Evolutionary conservation across 2,797 vertebrate species (phyloP).

Genomic region (Apogon hyalosoma): DNA sequence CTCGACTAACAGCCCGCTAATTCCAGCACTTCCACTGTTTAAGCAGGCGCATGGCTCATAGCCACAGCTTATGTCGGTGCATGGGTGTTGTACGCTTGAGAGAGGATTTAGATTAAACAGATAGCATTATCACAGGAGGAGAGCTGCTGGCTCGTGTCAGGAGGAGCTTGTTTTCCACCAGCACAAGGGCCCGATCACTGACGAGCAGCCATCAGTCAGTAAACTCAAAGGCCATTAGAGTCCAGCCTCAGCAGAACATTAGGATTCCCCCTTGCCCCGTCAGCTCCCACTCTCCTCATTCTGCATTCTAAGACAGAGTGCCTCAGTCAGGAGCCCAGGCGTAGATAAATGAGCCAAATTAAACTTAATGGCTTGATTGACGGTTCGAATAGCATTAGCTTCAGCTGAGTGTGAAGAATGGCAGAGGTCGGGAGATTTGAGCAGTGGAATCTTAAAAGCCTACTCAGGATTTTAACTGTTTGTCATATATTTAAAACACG

Average conservation of each 20-base stretch:
- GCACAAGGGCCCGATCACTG: conserved; percentile 25
- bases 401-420: conserved; percentile 61
- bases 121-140: conserved; percentile 71
- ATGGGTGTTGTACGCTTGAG: conserved; percentile 47
- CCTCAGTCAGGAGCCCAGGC: conserved; percentile 57
- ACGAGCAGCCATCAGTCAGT: conserved; percentile 71
- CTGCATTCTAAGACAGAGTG: conserved; percentile 62
- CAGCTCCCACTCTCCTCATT: conserved; percentile 48
- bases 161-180: conserved; percentile 19
- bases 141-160: conserved; percentile 11
- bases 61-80: conserved; percentile 59
- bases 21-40: conserved; percentile 67
- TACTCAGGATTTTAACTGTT: conserved; percentile 61
- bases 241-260: conserved; percentile 53
- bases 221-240: conserved; percentile 61
- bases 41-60: conserved; percentile 56
- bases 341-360: conserved; percentile 78
- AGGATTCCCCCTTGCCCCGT: conserved; percentile 19
- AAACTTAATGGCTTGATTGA: conserved; percentile 81
- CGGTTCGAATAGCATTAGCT: conserved; percentile 63
- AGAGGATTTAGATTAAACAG: conserved; percentile 80
- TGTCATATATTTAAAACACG: conserved; percentile 46
- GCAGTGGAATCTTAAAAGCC: conserved; percentile 45
- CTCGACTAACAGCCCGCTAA: conserved; percentile 69
- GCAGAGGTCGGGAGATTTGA: conserved; percentile 56